Base-by-base conservation (phyloP, 2,888 invertebrate species). In the Ferdinandea cuprea region DNA sequence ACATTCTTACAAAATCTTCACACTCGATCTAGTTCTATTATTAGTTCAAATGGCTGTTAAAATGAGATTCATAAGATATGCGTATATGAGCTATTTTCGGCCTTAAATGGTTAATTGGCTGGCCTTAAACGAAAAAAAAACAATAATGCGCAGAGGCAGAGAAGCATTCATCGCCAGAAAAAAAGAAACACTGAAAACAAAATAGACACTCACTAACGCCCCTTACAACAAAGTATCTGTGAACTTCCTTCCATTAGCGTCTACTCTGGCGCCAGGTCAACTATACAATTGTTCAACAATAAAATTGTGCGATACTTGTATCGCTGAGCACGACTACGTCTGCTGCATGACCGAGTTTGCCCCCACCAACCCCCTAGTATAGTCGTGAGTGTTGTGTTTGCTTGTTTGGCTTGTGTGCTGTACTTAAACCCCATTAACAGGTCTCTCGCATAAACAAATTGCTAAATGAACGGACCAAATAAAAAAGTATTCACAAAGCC, bases 241-340 rank as follows among this genome's bases (percentile, higher is more conserved):
- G 52, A 46, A 58, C 25, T 76, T 71, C 52, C 25, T 76, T 71
- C 52, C 59, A 71, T 54, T 71, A 69, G 50, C 77, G 58, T 76
- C 85, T 73, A 59, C 72, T 74, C 77, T 86, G 86, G 86, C 86
- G 86, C 86, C 86, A 86, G 80, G 86, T 85, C 85, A 86, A 86
- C 86, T 86, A 86, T 76, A 85, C 74, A 80, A 85, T 76, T 79
- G 37, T 78, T 63, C 72, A 56, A 78, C 61, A 78, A 73, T 78
- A 73, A 79, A 63, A 78, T 52, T 72, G 54, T 81, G 59, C 63
- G 46, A 66, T 72, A 78, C 65, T 72, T 65, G 59, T 68, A 71
- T 21, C 58, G 40, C 58, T 13, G 8, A 42, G 42, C 59, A 56
- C 61, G 63, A 50, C 74, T 65, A 63, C 73, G 11, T 9, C 35